Conservation (phyloP, 2,888 invertebrate species). For the Elysia crispata region DNA sequence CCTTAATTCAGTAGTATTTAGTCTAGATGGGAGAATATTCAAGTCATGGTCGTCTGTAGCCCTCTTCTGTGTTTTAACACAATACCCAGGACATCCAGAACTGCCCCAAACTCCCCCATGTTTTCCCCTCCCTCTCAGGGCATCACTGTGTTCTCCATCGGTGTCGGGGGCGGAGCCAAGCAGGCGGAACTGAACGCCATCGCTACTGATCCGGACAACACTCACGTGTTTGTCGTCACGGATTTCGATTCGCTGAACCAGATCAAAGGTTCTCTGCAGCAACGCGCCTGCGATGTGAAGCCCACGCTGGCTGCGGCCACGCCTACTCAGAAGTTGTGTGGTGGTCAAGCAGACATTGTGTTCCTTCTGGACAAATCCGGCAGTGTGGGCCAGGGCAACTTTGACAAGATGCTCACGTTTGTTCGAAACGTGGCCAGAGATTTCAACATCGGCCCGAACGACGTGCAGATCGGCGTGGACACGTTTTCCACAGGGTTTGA, state of each 20-base stretch:
- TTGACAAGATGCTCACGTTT: slow-evolving; percentile 63
- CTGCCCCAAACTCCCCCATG: not conserved
- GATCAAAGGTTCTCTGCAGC: slow-evolving; percentile 61
- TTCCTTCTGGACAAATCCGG: slow-evolving; percentile 68
- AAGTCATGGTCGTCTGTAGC: too few species aligned
- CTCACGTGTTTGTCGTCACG: slow-evolving; percentile 66
- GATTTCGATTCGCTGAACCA: slow-evolving; percentile 64
- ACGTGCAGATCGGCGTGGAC: slow-evolving; percentile 64
- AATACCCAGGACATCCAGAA: not conserved
- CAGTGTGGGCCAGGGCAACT: slow-evolving; percentile 63
- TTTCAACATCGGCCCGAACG: slow-evolving; percentile 62
- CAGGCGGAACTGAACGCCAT: slow-evolving; percentile 62
- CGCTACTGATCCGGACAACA: slow-evolving; percentile 65
- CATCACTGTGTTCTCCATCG: slow-evolving; percentile 67
- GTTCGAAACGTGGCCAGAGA: slow-evolving; percentile 60
- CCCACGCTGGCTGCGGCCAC: slow-evolving; percentile 41
- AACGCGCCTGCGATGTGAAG: slow-evolving; percentile 53
- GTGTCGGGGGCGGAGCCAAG: slow-evolving; percentile 62
- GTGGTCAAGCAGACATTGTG: slow-evolving; percentile 67
- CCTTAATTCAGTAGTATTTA: too few species aligned
- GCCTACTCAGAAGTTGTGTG: slow-evolving; percentile 52
- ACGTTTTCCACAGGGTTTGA: slow-evolving; percentile 61
- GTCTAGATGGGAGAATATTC: too few species aligned
- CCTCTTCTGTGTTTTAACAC: too few species aligned
- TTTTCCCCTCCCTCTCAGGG: slow-evolving; percentile 51